A percentile compares a stretch with the other conserved stretches of the same genome.
These are phyloP conservation scores for Peromyscus aztecus DNA, from an alignment of 2,797 vertebrate species.

Conservation along the genomic window DNA sequence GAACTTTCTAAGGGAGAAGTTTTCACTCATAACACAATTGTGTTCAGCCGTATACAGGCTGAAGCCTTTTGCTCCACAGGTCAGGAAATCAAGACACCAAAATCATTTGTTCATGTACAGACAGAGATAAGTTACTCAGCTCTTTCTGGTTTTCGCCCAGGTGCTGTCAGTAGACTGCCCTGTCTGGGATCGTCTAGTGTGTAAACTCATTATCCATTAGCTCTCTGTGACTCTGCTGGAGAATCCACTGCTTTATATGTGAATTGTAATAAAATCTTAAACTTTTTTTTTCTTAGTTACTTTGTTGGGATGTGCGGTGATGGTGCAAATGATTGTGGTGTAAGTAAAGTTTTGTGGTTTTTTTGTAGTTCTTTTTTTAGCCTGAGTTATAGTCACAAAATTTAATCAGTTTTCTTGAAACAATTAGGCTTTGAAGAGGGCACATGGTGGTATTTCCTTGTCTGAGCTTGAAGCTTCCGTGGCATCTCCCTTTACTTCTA, in stretches of 20 bases:
- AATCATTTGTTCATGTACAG: not conserved
- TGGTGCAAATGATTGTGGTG: conserved; percentile 98
- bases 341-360: conserved; percentile 87
- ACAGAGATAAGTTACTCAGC: not conserved
- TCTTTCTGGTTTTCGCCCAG: not conserved
- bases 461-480: conserved; percentile 99
- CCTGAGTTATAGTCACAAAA: not conserved
- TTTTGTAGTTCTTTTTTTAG: not conserved
- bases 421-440: conserved; percentile 95
- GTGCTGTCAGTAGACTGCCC: not conserved
- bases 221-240: conserved; percentile 16
- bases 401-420: conserved; percentile 45
- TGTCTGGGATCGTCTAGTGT: not conserved
- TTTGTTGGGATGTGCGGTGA: conserved; percentile 99
- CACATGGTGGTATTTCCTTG: conserved; percentile 97
- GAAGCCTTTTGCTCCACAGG: not conserved
- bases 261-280: conserved; percentile 67
- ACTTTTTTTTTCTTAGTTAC: conserved; percentile 90
- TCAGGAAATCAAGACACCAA: conserved; percentile 24
- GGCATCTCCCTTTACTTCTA: conserved; percentile 98
- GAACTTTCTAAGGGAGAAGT: conserved; percentile 11
- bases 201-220: not conserved
- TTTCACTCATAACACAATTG: not conserved
- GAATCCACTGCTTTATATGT: conserved; percentile 22
- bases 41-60: not conserved